A percentile compares a stretch with the other conserved stretches of the same genome.
Conservation (phyloP, 2,888 invertebrate species). For the Sphaerophoria taeniata region DNA sequence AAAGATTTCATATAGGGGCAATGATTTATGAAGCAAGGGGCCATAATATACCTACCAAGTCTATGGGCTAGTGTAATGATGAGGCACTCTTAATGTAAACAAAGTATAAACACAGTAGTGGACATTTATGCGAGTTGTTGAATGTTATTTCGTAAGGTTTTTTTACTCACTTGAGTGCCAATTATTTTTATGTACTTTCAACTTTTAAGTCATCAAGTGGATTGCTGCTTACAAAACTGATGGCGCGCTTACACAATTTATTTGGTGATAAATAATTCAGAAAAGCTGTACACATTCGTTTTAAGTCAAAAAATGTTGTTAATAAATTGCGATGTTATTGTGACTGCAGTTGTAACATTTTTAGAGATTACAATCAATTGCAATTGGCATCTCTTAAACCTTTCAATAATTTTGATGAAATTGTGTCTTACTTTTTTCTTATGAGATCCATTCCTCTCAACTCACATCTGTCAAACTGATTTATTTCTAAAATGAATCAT, state of each 20-base stretch:
- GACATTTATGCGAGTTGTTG: background rate
- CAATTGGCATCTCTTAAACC: no score
- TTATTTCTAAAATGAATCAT: background rate
- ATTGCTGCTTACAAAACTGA: constrained; percentile 15
- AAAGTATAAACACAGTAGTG: background rate
- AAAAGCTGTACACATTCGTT: background rate
- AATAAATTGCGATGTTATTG: no score
- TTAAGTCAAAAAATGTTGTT: no score
- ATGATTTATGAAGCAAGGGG: background rate
- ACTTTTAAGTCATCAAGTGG: constrained; percentile 32
- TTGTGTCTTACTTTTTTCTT: no score
- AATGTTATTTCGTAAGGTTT: constrained; percentile 46
- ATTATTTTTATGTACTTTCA: constrained; percentile 45
- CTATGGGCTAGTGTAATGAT: constrained; percentile 9
- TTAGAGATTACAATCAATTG: no score
- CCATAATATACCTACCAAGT: constrained; percentile 21
- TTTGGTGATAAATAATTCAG: background rate
- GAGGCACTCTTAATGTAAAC: background rate
- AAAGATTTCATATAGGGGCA: background rate
- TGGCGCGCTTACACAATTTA: background rate
- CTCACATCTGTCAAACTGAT: constrained; percentile 10
- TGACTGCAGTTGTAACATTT: no score
- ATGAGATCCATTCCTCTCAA: constrained; percentile 12
- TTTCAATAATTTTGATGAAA: no score
- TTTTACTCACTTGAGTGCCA: constrained; percentile 51